Evolutionary conservation across 1,140 invertebrate species (phyloP), one percentile per base, ranked within the genome.

Genomic region (Dolichoris vasculosae): DNA sequence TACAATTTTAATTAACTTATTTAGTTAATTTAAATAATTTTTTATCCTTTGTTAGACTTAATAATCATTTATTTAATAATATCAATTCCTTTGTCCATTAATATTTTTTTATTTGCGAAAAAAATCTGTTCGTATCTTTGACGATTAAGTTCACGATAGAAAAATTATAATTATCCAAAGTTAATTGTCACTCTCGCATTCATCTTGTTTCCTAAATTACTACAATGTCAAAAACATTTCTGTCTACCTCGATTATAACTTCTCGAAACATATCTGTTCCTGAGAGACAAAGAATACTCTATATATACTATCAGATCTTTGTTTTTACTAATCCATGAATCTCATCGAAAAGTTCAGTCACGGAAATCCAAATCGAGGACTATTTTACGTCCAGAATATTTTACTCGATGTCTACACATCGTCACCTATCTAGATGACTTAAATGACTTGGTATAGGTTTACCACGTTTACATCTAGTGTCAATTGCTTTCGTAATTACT

Each of bases 201-300:
- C 69, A 13, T 73, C 23, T 73, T 3, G 40, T 73, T 73, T 43
- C 20, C 2, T 73, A 73, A 73, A 73, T 73, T n/a, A 17, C 13
- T 73, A 73, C 40, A 73, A 73, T 40, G 32, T 43, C 40, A 73
- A 43, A 13, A 40, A 7, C 69, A 73, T 13, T 2, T 2, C 26
- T 73, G 3, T 43, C 38, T 73, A 20, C 32, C 35, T 43, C 38
- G 43, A 73, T 73, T 73, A 73, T 73, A 43, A 73, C 69, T 73
- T 43, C 26, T 73, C 40, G 40, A n/a, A 43, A 73, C 6, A 73
- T 38, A 43, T 43, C 23, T 73, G 40, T 4, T 40, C 13, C 69
- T 38, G 15, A 71, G 35, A 40, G 20, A 43, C 38, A n/a, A n/a
- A 1, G 69, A 73, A 43, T 73, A 43, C 11, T 43, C 69, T 8